A percentile compares a stretch with the other conserved stretches of the same genome.
These are phyloP conservation scores for Oxystoma pomonae DNA, from an alignment of 2,888 invertebrate genomes.

Conservation along the genomic window DNA sequence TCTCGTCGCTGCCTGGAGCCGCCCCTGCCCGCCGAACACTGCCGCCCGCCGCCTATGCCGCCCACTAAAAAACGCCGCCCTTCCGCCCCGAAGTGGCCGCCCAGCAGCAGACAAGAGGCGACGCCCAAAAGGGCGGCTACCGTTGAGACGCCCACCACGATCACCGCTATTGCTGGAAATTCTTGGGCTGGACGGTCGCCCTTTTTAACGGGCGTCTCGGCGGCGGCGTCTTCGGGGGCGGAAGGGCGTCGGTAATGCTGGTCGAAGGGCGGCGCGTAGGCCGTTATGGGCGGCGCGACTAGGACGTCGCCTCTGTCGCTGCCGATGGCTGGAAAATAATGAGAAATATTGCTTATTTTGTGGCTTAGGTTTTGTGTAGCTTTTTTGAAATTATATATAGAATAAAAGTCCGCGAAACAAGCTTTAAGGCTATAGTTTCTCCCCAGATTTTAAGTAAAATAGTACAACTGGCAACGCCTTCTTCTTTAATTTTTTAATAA, in stretches of 20 bases:
- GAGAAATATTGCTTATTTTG: background rate
- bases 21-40: background rate
- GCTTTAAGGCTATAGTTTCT: too few species aligned
- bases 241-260: conserved; percentile 9
- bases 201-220: background rate
- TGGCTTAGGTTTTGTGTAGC: too few species aligned
- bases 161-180: conserved; percentile 18
- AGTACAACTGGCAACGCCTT: too few species aligned
- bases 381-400: too few species aligned
- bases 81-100: conserved; percentile 11
- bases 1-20: background rate
- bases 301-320: background rate
- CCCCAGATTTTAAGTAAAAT: too few species aligned
- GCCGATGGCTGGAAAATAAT: background rate
- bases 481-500: too few species aligned
- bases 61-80: background rate
- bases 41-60: background rate
- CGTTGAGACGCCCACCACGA: conserved; percentile 21
- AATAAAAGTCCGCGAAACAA: too few species aligned
- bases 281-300: conserved; percentile 9
- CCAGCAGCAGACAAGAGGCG: conserved; percentile 25
- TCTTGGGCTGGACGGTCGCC: background rate
- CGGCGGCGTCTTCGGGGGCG: background rate
- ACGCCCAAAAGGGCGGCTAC: conserved; percentile 20
- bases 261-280: conserved; percentile 6